These are phyloP conservation scores for Drosophila nigritarsus DNA, from an alignment of 2,888 invertebrate species.

Conservation along the genomic window DNA sequence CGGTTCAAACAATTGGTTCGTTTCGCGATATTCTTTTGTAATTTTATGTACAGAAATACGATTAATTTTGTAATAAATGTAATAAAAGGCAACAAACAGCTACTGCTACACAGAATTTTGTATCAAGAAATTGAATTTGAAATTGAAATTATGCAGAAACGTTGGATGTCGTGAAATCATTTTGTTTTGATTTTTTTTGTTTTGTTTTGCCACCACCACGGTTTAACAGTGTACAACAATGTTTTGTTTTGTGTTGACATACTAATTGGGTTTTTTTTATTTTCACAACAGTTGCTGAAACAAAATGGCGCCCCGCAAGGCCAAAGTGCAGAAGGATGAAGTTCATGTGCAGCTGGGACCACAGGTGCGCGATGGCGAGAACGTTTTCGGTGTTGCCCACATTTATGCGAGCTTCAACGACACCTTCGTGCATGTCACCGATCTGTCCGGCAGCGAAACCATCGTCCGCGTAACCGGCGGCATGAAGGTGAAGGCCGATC, in stretches of 20 bases:
- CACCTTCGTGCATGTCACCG: constrained; percentile 99
- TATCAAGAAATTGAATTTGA: constrained; percentile 1
- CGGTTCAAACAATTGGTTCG: constrained; percentile 82
- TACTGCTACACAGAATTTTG: constrained; percentile 18
- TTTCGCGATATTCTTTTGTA: constrained; percentile 68
- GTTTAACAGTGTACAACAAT: constrained; percentile 10
- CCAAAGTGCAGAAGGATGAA: constrained; percentile 98
- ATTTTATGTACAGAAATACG: constrained; percentile 50
- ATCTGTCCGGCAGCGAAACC: constrained; percentile 98
- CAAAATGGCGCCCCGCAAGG: constrained; percentile 98
- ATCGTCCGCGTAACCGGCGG: constrained; percentile 98
- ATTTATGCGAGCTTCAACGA: constrained; percentile 99
- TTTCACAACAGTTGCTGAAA: constrained; percentile 47
- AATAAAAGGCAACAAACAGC: constrained; percentile 52
- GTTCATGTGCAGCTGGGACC: constrained; percentile 98
- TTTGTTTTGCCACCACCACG: constrained; percentile 24
- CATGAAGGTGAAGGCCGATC: constrained; percentile 99
- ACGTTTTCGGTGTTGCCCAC: constrained; percentile 99
- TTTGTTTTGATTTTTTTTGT: constrained; percentile 42
- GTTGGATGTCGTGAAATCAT: constrained; percentile 59
- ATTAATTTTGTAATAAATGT: constrained; percentile 45
- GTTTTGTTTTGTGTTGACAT: constrained; percentile 1
- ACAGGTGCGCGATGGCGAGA: constrained; percentile 98
- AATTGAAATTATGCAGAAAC: constrained; percentile 18
- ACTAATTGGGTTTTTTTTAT: constrained; percentile 9